Evolutionary conservation across 30 jellyfish, hydroid and myxozoan genomes (phyloP), one percentile per base, ranked within the genome.

Genomic region (Mastigias papua): DNA sequence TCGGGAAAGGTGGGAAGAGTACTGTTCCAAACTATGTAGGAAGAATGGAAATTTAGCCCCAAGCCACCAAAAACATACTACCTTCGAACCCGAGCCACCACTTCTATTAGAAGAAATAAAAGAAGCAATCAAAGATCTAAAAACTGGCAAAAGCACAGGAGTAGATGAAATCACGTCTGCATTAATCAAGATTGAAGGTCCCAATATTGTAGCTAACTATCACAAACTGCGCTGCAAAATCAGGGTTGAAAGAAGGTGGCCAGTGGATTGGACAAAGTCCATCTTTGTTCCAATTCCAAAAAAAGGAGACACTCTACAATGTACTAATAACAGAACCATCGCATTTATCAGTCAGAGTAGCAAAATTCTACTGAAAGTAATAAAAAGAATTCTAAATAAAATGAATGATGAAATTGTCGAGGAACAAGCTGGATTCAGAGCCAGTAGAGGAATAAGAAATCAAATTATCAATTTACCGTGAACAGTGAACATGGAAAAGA

Each of bases 271-370:
- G 95, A 30, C 32, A 22, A 86, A 29, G 21, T 73, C 89, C 17
- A 0, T 86, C 35, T 72, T 86, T 63, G 95, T 86, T 6, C 80
- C 87, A 22, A 69, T 69, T 6, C 80, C 93, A 16, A 84, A 67
- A 49, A 82, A 69, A 60, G 93, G 93, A 3, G 93, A 84, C 69
- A 48, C 80, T 20, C 60, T 0, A 48, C 57, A 72, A 46, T 57
- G 88, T 34, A 23, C 23, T 9, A 72, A 57, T 67, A 69, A 74
- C 42, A 73, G 89, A 86, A 86, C 82, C 0, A 73, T 86, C 34
- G 76, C 89, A 15, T 72, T 86, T 2, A 86, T 86, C 6, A 54
- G 95, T 48, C 95, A 73, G 49, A 25, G 75, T 20, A 73, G 95
- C 65, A 57, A 86, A 75, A 74, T 86, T 82, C 19, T 86, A 30